Percentiles rank a stretch among this genome's conserved stretches.
Conservation (phyloP, 2,797 vertebrate genomes). For the Aselliscus stoliczkanus region DNA sequence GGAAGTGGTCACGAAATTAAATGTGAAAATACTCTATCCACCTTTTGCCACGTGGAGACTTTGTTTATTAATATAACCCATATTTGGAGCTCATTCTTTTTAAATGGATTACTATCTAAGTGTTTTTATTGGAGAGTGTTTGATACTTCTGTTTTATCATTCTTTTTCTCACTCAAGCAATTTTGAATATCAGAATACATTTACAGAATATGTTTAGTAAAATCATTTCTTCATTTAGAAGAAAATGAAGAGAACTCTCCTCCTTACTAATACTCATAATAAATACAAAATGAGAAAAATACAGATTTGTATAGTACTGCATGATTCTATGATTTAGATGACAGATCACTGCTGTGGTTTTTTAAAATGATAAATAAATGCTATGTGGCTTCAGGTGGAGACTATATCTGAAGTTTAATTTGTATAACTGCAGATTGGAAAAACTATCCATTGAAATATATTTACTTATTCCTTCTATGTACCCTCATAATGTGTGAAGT, state of each 20-base stretch:
- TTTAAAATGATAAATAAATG: background rate
- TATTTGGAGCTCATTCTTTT: background rate
- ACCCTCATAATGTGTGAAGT: background rate
- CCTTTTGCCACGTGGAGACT: background rate
- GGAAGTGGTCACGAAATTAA: background rate
- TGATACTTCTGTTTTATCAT: background rate
- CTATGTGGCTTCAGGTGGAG: background rate
- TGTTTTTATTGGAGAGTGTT: background rate
- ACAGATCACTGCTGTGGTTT: background rate
- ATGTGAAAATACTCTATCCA: background rate
- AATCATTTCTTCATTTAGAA: too few species aligned
- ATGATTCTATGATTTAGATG: background rate
- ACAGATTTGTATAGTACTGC: background rate
- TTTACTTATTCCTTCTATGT: background rate
- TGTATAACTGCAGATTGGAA: background rate
- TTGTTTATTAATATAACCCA: background rate
- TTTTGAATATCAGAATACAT: background rate
- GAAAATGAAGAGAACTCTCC: background rate
- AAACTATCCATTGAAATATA: background rate
- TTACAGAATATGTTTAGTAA: constrained; percentile 31
- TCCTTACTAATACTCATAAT: background rate
- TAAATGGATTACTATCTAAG: background rate
- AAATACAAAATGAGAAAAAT: background rate
- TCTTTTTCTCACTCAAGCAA: background rate
- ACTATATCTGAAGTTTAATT: background rate